These are phyloP conservation scores for Strigamia maritima DNA, from an alignment of 2,888 invertebrate species.

Conservation along the genomic window DNA sequence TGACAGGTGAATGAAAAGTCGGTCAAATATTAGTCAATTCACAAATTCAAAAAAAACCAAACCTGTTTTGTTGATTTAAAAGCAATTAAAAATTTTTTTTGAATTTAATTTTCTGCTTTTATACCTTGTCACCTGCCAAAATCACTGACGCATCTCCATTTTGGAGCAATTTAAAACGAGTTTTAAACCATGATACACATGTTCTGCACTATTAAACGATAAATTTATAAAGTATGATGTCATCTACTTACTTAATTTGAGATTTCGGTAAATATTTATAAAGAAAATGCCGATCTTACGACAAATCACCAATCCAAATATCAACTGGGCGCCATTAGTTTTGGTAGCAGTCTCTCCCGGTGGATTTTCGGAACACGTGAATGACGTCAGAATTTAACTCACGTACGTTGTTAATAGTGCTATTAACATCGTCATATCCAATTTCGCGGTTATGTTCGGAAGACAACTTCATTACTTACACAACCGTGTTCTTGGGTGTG, in stretches of 20 bases:
- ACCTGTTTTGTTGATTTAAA: not conserved
- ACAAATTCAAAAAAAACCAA: not conserved
- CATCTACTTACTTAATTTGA: not conserved
- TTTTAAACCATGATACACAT: not conserved
- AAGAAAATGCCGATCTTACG: not conserved
- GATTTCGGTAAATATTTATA: not conserved
- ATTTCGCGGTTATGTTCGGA: no score
- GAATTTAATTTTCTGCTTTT: not conserved
- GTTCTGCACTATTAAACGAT: not conserved
- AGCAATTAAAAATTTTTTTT: not conserved
- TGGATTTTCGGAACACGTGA: not conserved
- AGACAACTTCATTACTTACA: no score
- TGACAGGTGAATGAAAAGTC: constrained; percentile 4
- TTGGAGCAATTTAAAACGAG: not conserved
- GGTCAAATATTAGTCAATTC: not conserved
- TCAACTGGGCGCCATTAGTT: constrained; percentile 5
- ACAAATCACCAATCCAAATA: not conserved
- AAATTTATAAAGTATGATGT: not conserved
- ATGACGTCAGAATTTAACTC: not conserved
- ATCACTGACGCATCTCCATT: not conserved
- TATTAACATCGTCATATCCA: no score
- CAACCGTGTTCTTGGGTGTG: no score
- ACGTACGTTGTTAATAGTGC: no score
- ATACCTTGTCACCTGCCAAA: not conserved
- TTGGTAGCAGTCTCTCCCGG: not conserved